A percentile compares a stretch with the other conserved stretches of the same genome.
Conservation (phyloP, 2,113 vertebrate genomes). For the Malurus cyaneus region DNA sequence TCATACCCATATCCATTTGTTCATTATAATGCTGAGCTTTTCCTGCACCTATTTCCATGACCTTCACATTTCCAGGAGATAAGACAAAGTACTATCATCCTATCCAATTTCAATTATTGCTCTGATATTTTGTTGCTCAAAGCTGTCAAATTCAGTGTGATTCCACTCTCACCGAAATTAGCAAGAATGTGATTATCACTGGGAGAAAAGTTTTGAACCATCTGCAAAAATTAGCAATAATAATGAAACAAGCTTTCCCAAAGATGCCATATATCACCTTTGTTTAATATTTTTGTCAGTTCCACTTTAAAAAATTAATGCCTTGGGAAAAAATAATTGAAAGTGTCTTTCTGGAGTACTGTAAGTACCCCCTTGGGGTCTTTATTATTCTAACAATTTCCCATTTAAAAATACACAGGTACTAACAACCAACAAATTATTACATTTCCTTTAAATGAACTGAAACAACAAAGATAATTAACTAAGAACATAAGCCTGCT, state of each 20-base stretch:
- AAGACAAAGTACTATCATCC: not conserved
- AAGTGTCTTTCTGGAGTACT: constrained; percentile 37
- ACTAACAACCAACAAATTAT: constrained; percentile 68
- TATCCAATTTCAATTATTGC: not conserved
- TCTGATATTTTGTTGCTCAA: not conserved
- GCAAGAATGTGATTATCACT: not conserved
- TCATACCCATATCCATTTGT: not conserved
- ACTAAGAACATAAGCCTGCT: constrained; percentile 63
- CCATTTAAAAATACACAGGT: constrained; percentile 69
- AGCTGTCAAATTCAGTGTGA: not conserved
- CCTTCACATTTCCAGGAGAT: not conserved
- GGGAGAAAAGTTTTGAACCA: not conserved
- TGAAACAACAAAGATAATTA: constrained; percentile 73
- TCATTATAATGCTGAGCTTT: not conserved
- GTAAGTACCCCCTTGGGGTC: constrained; percentile 41
- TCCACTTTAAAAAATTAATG: constrained; percentile 54
- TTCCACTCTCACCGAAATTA: not conserved
- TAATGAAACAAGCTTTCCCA: not conserved
- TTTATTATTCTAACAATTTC: constrained; percentile 63
- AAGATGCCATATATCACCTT: constrained; percentile 29
- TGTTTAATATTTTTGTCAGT: constrained; percentile 62
- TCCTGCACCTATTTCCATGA: not conserved
- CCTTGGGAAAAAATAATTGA: constrained; percentile 56
- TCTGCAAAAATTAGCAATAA: not conserved
- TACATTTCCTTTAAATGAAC: constrained; percentile 70